A percentile compares a stretch with the other conserved stretches of the same genome.
These are phyloP conservation scores for Dorcus parallelipipedus DNA, from an alignment of 2,888 invertebrate genomes.

Conservation along the genomic window DNA sequence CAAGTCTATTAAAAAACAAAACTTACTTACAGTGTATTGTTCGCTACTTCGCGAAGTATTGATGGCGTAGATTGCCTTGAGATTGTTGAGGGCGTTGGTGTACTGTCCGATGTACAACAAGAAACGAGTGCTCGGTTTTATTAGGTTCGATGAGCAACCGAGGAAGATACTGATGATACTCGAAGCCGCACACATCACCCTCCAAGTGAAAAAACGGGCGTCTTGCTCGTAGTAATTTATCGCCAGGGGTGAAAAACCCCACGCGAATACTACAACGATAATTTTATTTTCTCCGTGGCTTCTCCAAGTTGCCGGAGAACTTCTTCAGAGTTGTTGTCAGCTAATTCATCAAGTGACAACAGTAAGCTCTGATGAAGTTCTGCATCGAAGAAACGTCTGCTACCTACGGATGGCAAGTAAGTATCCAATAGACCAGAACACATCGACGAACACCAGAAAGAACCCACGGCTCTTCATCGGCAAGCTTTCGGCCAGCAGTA, in stretches of 20 bases:
- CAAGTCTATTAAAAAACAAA: no score
- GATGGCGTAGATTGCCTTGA: slow-evolving; percentile 50
- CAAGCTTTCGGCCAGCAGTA: slow-evolving; percentile 47
- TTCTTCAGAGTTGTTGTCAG: background rate
- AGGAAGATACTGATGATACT: slow-evolving; percentile 44
- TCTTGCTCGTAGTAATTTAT: slow-evolving; percentile 11
- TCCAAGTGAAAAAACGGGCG: slow-evolving; percentile 42
- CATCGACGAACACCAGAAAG: slow-evolving; percentile 42
- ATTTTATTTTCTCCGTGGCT: no score
- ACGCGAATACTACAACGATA: slow-evolving; percentile 10
- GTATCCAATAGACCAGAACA: slow-evolving; percentile 45
- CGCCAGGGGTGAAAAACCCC: slow-evolving; percentile 13
- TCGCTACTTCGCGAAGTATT: slow-evolving; percentile 49
- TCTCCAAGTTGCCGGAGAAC: no score
- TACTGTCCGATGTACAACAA: slow-evolving; percentile 42
- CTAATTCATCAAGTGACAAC: background rate
- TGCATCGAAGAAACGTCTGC: no score
- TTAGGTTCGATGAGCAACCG: slow-evolving; percentile 44
- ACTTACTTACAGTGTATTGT: slow-evolving; percentile 36
- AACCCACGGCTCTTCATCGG: slow-evolving; percentile 43
- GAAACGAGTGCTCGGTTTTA: slow-evolving; percentile 49
- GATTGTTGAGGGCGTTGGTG: slow-evolving; percentile 40
- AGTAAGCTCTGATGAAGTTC: no score
- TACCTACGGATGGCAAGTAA: background rate
- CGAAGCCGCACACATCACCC: slow-evolving; percentile 45